Conservation (phyloP, 2,888 invertebrate genomes). For the Labia minor region DNA sequence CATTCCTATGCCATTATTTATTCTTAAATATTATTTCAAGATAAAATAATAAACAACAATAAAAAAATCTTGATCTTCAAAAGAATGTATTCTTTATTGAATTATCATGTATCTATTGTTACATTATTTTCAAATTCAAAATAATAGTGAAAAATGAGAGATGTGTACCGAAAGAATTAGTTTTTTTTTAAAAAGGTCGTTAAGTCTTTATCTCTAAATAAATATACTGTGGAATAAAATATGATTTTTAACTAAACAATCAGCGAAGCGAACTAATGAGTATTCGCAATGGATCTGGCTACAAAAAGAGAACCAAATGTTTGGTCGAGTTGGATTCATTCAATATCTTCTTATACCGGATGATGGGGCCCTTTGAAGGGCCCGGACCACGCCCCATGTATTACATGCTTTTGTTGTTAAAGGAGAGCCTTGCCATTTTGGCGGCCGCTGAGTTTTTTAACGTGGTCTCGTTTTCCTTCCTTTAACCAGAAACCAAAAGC, state of each 20-base stretch:
- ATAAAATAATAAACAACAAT: too few relatives aligned
- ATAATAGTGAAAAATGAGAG: too few relatives aligned
- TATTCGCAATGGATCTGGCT: not conserved
- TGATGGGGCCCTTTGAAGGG: not conserved
- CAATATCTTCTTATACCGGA: constrained; percentile 13
- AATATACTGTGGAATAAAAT: not conserved
- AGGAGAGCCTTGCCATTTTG: constrained; percentile 1
- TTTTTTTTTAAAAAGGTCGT: too few relatives aligned
- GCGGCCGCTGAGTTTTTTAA: constrained; percentile 2
- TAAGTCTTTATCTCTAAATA: not conserved
- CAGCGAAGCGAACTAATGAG: not conserved
- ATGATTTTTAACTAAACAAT: not conserved
- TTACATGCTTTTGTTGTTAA: constrained; percentile 13
- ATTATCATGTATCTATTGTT: too few relatives aligned
- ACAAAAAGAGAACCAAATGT: not conserved
- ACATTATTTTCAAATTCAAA: too few relatives aligned
- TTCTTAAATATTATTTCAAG: too few relatives aligned
- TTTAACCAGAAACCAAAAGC: not conserved
- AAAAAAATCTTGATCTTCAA: too few relatives aligned
- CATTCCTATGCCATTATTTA: too few relatives aligned
- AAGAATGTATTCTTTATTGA: too few relatives aligned
- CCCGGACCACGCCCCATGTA: constrained; percentile 4
- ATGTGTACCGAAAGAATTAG: too few relatives aligned
- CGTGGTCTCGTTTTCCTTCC: not conserved
- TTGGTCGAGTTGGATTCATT: not conserved